phyloP scores from a whole-genome alignment of 2,888 invertebrate species.

The Tiliacea citrago region DNA sequence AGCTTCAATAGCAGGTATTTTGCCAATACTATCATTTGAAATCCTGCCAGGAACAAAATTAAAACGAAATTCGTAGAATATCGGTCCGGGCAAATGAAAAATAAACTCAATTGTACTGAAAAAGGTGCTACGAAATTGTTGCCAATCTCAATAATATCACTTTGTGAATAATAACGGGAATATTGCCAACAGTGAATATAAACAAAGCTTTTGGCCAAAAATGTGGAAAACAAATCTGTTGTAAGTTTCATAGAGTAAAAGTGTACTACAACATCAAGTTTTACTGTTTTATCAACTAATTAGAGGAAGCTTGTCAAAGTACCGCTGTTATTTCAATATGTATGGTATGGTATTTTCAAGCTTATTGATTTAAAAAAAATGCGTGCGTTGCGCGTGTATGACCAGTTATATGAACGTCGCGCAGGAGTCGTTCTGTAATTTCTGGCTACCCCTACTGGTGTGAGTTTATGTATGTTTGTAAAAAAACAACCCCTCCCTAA shows the following conservation, averaged over 20 bases:
- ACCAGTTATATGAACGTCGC: too few species aligned
- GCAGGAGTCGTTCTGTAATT: too few species aligned
- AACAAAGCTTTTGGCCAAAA: constrained; percentile 40
- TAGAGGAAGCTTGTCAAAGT: not conserved
- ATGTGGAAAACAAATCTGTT: constrained; percentile 12
- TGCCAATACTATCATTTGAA: constrained; percentile 67
- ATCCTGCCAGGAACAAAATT: constrained; percentile 69
- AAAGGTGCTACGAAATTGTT: constrained; percentile 62
- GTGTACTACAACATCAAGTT: constrained; percentile 4
- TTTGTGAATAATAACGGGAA: constrained; percentile 46
- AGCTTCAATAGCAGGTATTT: constrained; percentile 51
- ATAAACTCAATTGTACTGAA: constrained; percentile 72
- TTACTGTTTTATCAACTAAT: constrained; percentile 15
- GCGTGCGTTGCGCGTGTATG: too few species aligned
- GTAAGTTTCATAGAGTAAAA: constrained; percentile 12
- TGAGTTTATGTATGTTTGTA: too few species aligned
- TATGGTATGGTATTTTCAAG: not conserved
- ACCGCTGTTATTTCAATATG: not conserved
- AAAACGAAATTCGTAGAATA: constrained; percentile 69
- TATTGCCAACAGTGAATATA: constrained; percentile 44
- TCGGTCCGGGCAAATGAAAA: constrained; percentile 71
- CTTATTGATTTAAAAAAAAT: not conserved
- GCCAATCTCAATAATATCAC: constrained; percentile 50
- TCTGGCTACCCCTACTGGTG: too few species aligned
- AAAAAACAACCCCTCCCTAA: too few species aligned